These are phyloP conservation scores for Manis pentadactyla DNA, from an alignment of 2,797 vertebrate species.

Conservation along the genomic window DNA sequence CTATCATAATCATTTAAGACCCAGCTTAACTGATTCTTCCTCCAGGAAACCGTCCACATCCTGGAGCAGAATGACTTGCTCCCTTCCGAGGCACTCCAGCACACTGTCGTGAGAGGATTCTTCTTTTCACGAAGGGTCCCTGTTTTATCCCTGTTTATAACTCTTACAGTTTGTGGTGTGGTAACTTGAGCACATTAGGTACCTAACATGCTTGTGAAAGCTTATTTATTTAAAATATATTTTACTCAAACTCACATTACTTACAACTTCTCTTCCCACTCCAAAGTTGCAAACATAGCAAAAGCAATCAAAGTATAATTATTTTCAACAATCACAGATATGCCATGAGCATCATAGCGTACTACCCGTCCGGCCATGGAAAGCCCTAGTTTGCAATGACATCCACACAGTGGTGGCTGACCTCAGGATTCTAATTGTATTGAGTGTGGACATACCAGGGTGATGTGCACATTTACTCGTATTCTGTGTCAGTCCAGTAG, in stretches of 20 bases:
- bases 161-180: neutral
- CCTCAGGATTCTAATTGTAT: neutral
- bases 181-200: neutral
- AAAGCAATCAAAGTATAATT: neutral
- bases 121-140: neutral
- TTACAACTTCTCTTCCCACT: neutral
- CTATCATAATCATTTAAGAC: neutral
- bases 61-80: neutral
- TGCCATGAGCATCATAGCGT: neutral
- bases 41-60: neutral
- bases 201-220: neutral
- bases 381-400: neutral
- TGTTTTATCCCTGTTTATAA: neutral
- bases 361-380: too few relatives aligned
- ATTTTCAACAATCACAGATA: neutral
- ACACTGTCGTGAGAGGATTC: neutral
- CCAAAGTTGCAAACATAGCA: neutral
- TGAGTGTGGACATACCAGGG: neutral
- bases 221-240: neutral
- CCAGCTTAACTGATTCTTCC: neutral
- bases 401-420: neutral
- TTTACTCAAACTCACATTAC: neutral
- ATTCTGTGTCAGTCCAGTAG: neutral
- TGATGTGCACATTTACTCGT: neutral
- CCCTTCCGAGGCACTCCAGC: neutral